A percentile compares a stretch with the other conserved stretches of the same genome.
Conservation (phyloP, 2,113 vertebrate genomes). For the Antigone vipio region DNA sequence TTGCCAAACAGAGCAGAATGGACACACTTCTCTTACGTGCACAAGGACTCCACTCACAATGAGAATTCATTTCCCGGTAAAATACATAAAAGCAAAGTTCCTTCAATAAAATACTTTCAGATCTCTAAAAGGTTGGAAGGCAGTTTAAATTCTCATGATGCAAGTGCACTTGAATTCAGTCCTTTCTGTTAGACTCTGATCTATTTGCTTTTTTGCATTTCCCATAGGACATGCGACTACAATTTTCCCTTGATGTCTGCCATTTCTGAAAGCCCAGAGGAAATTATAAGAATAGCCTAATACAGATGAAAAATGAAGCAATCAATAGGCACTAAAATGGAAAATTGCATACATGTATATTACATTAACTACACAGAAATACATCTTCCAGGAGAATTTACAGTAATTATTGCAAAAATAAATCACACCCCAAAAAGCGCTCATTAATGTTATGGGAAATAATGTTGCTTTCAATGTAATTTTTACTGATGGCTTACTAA, state of each 20-base stretch:
- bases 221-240: not conserved
- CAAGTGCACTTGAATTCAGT: conserved; percentile 35
- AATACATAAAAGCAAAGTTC: conserved; percentile 20
- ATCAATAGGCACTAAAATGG: conserved; percentile 59
- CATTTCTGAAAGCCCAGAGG: conserved; percentile 45
- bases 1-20: not conserved
- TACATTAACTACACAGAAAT: conserved; percentile 58
- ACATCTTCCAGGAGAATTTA: conserved; percentile 30
- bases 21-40: not conserved
- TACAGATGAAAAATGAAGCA: conserved; percentile 61
- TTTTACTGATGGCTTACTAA: conserved; percentile 16
- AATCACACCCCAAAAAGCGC: not conserved
- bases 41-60: not conserved
- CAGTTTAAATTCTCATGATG: conserved; percentile 20
- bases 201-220: conserved; percentile 50
- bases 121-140: conserved; percentile 20
- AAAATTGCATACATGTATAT: conserved; percentile 56
- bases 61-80: conserved; percentile 1
- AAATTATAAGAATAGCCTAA: conserved; percentile 53
- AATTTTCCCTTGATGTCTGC: conserved; percentile 53
- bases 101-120: conserved; percentile 17
- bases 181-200: not conserved
- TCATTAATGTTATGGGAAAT: conserved; percentile 17
- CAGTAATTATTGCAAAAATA: conserved; percentile 31
- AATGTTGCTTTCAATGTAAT: not conserved